A percentile compares a stretch with the other conserved stretches of the same genome.
These are phyloP conservation scores for Cyclopterus lumpus DNA, from an alignment of 2,797 vertebrate genomes.

Conservation along the genomic window DNA sequence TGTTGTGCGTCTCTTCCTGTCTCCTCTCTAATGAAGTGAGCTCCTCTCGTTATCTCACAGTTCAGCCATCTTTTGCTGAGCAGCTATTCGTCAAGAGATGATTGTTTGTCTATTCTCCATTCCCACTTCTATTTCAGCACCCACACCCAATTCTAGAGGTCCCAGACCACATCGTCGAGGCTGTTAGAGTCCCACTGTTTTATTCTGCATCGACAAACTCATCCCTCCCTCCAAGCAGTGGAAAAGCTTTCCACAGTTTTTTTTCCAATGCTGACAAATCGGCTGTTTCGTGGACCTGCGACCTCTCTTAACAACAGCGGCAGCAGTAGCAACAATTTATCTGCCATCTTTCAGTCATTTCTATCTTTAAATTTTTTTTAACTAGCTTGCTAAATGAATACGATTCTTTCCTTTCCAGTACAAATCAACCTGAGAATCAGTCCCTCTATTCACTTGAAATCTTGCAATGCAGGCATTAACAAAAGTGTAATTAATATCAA, in stretches of 20 bases:
- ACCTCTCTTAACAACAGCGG: not conserved
- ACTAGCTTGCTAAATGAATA: not conserved
- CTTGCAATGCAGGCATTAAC: not conserved
- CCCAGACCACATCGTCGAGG: not conserved
- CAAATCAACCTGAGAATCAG: not conserved
- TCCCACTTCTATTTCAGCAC: not conserved
- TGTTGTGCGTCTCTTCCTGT: slow-evolving; percentile 7
- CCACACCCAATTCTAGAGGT: slow-evolving; percentile 4
- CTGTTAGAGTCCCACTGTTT: not conserved
- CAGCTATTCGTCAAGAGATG: not conserved
- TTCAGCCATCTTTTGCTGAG: not conserved
- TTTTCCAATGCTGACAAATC: slow-evolving; percentile 3
- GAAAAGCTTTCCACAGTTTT: not conserved
- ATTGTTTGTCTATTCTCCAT: not conserved
- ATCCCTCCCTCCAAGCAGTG: not conserved
- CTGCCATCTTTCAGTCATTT: not conserved
- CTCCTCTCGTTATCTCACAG: not conserved
- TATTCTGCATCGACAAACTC: not conserved
- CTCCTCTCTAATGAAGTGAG: slow-evolving; percentile 20
- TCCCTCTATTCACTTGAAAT: not conserved
- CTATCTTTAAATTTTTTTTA: too few species aligned
- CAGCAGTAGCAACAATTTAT: not conserved
- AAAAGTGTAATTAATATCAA: not conserved
- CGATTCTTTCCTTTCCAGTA: not conserved
- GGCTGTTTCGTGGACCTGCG: not conserved